Base-by-base conservation (phyloP, 2,797 vertebrate species). In the Acipenser transmontanus region DNA sequence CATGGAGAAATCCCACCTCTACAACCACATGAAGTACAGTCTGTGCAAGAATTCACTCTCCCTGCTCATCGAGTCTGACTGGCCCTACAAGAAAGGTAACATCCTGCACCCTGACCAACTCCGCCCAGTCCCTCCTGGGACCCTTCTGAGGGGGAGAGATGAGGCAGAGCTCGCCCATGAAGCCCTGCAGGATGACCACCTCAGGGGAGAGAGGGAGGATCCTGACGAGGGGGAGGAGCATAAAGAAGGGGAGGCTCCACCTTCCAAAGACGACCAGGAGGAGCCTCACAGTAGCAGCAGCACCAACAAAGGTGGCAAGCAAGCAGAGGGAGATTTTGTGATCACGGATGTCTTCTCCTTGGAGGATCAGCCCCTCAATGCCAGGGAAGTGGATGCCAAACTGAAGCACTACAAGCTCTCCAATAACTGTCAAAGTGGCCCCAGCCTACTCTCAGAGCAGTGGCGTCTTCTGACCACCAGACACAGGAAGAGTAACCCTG, bases 1-100 rank as follows among this genome's bases (percentile, higher is more conserved):
- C 88, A 95, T 99, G 93, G 97, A 99, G 87, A 99, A 99, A 77
- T 98, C 97, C 0, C 97, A 99, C 72, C 93, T 99, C n/a, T 99
- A 99, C 86, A 99, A 99, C 84, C 97, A 99, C 74, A 99, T 99
- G 97, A 99, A 99, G 85, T 98, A 99, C 87, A 98, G 97, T 81
- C 89, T 99, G 73, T 99, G 97, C 76, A 97, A 99, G 83, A 97
- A 98, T 84, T 99, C 97, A 1, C 85, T 98, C 0, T 99, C 97
- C 0, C 89, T 99, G 72, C 93, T 98, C 57, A 96, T 98, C 0
- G 94, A 97, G 77, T 94, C 96, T 0, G 94, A 95, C 76, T 98
- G 96, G 97, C 91, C 94, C 0, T 96, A 95, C 74, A 96, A 95
- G 72, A 97, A 95, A 73, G 93, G 92, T 1, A 93, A 92, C 68